Base-by-base conservation (phyloP, 2,113 vertebrate genomes). In the Tretioscincus oriximinensis region DNA sequence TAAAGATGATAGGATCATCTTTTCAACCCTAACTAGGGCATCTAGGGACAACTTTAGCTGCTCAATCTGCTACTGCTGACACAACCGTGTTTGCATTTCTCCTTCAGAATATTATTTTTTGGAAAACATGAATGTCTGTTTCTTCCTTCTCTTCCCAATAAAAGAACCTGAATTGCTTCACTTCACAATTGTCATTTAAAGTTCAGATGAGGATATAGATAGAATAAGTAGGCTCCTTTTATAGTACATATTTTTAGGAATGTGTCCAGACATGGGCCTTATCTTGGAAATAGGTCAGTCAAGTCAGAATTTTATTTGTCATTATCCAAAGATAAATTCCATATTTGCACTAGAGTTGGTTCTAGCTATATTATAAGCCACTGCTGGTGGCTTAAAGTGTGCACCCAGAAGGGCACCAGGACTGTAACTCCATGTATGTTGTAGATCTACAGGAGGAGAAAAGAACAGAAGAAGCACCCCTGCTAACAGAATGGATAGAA, bases 11-110 rank as follows among this genome's bases (percentile, higher is more conserved):
- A 65, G 65, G 26, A 73, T 64, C 49, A 65, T 31, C 9, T 54
- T 58, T 73, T 73, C 51, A 51, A 28, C 4, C 4, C 41, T 65
- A 81, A 81, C 6, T 54, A 66, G 69, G 60, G 61, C 70, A 81
- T 16, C 73, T 51, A 49, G 71, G 78, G 78, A 73, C 51, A 81
- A 35, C 28, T 21, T 16, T 65, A 81, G 26, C 16, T 73, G 77
- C 45, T 0, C 80, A 61, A 51, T 51, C 61, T 81, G 61, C 12
- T 65, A 51, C 63, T 31, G 22, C 22, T 66, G 41, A 66, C 61
- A 65, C 7, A 47, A 49, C 66, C 63, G 66, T 21, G 14, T 28
- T n/a, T 18, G 10, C n/a, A 54, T 28, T 54, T 28, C 61, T 31
- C 28, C 70, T 31, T 41, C 61, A 65, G 75, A 77, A 41, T 24